Base-by-base conservation (phyloP, 2,797 vertebrate genomes). In the Thaleichthys pacificus region DNA sequence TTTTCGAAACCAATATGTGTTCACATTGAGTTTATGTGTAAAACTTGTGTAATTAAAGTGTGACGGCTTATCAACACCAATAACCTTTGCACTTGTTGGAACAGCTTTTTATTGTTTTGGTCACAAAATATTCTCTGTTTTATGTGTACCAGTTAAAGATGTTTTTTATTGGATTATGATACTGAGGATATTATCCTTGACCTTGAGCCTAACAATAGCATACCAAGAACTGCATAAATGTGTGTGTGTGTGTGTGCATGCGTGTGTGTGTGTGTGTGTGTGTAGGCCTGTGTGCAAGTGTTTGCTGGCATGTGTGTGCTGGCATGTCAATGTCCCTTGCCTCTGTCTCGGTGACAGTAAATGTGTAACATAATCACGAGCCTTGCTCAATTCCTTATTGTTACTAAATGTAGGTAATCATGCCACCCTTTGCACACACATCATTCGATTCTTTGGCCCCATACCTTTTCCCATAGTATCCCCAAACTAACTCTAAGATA, bases 351-450 rank as follows among this genome's bases (percentile, higher is more conserved):
- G 71, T 75, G 74, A 86, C 62, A 84, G 88, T 92, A 86, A 92
- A 92, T 91, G 85, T 88, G 79, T 91, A 91, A 91, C 89, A 77
- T 19, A 9, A 90, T 88, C 88, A 91, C 71, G 62, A 85, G 84
- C 70, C 19, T 47, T 61, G 21, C 30, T 66, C 21, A 64, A 32
- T 26, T 17, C n/a, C 24, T 32, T 32, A 32, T 78, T 22, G 77
- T 32, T 63, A 69, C 30, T 65, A 32, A 24, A 17, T 12, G 60
- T 17, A 66, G 8, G 35, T 38, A 38, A 38, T 38, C 35, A 38
- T 38, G 35, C 8, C 35, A 38, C 8, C 35, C 8, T 38, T 61
- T 28, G 6, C 32, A 35, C 32, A 35, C 32, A 35, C 5, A 35
- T 35, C 32, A 35, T 35, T 35, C 32, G 8, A 35, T 35, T 35